Percentiles rank a stretch among this genome's conserved stretches.
phyloP scores from a whole-genome alignment of 1,140 invertebrate genomes.

The Drosophila sechellia region DNA sequence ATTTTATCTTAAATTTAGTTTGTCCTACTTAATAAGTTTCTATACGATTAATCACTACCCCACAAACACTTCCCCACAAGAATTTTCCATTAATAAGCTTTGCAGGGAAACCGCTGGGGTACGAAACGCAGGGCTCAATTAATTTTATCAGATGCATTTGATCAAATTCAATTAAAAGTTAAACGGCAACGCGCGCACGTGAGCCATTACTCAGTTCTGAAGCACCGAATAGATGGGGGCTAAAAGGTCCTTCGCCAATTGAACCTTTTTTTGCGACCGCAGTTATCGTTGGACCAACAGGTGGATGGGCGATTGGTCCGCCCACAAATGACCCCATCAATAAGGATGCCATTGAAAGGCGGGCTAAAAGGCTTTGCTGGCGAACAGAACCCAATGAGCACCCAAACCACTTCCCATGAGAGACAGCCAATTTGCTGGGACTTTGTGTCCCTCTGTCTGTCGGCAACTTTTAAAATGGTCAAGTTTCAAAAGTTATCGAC shows the following conservation, averaged over 20 bases:
- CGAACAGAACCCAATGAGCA: conserved; percentile 12
- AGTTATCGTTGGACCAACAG: conserved; percentile 52
- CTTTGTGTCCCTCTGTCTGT: conserved; percentile 48
- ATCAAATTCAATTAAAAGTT: conserved; percentile 82
- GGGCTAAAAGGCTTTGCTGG: conserved; percentile 35
- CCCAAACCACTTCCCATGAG: conserved; percentile 43
- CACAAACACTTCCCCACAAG: not conserved
- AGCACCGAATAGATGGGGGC: conserved; percentile 1
- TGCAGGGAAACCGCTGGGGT: not conserved
- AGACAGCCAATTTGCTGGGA: conserved; percentile 68
- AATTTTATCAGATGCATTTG: conserved; percentile 80
- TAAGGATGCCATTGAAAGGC: conserved; percentile 61
- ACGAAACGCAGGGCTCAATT: conserved; percentile 47
- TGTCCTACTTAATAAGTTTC: no score
- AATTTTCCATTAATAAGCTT: conserved; percentile 1
- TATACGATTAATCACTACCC: no score
- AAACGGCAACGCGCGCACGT: conserved; percentile 64
- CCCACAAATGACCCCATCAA: conserved; percentile 62
- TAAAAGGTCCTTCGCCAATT: conserved; percentile 39
- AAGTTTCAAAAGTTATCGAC: conserved; percentile 55
- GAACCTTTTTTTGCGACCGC: conserved; percentile 39
- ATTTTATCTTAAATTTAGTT: not conserved
- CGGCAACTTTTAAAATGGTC: conserved; percentile 68
- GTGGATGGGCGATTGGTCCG: conserved; percentile 22
- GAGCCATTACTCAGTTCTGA: conserved; percentile 63